Evolutionary conservation across 2,888 invertebrate species (phyloP).

Genomic region (Megaustenia siamemsis): DNA sequence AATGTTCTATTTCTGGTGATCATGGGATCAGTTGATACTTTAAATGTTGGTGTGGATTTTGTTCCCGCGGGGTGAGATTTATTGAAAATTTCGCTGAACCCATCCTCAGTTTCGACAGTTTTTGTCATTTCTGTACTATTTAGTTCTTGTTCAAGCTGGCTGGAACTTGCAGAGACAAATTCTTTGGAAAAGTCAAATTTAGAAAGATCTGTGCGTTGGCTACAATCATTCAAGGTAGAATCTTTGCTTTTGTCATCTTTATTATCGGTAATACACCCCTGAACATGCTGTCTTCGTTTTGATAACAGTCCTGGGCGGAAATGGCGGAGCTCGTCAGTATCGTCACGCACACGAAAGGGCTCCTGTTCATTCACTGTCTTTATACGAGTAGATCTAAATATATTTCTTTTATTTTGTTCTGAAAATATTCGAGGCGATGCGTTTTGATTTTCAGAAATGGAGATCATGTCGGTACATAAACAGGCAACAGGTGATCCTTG

Average conservation of each 20-base stretch:
- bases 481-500: background rate
- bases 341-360: background rate
- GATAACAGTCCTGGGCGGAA: background rate
- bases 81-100: background rate
- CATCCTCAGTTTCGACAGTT: too few relatives aligned
- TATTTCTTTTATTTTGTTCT: background rate
- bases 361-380: background rate
- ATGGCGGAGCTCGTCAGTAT: background rate
- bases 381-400: background rate
- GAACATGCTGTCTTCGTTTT: background rate
- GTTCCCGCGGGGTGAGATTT: background rate
- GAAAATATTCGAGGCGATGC: background rate
- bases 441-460: background rate
- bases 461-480: background rate
- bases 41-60: background rate
- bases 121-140: background rate
- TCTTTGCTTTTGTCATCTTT: background rate
- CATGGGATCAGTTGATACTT: background rate
- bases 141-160: background rate
- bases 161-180: background rate
- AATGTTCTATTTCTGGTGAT: background rate
- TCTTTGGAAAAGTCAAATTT: background rate
- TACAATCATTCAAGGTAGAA: background rate
- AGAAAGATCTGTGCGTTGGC: background rate
- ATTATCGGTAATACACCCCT: too few relatives aligned